A percentile compares a stretch with the other conserved stretches of the same genome.
These are phyloP conservation scores for Hedychridium roseum DNA, from an alignment of 2,888 invertebrate genomes.

Conservation along the genomic window DNA sequence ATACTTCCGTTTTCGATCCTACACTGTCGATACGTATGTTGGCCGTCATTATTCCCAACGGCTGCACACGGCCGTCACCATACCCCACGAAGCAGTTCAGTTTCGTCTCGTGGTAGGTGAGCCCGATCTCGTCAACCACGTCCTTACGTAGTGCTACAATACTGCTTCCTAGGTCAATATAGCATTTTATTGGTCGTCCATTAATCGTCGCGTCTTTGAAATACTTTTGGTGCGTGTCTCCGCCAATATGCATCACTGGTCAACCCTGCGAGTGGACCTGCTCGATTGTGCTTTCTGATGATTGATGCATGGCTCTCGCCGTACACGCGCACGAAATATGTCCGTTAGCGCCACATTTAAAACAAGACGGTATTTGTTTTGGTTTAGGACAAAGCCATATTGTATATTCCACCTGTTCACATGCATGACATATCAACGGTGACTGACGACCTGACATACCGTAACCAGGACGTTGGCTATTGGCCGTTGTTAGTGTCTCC, in stretches of 20 bases:
- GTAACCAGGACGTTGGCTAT: no score
- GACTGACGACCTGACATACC: no score
- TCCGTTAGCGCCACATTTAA: no score
- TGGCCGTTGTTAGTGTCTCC: no score
- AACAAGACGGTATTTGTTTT: no score
- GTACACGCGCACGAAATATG: slow-evolving; percentile 14
- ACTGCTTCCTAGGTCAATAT: slow-evolving; percentile 8
- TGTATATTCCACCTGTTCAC: no score
- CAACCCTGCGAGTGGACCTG: not conserved
- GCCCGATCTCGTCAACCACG: no score
- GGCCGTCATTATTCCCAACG: slow-evolving; percentile 13
- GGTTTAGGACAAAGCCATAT: no score
- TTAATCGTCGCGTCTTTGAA: not conserved
- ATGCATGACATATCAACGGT: no score
- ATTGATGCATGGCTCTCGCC: no score
- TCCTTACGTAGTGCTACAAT: not conserved
- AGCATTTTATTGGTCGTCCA: not conserved
- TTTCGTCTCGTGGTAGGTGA: slow-evolving; percentile 14
- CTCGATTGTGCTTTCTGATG: not conserved
- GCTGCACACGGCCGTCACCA: slow-evolving; percentile 26
- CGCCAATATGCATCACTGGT: not conserved
- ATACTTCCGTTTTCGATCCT: slow-evolving; percentile 11
- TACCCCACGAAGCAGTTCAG: slow-evolving; percentile 27
- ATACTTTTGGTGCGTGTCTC: not conserved
- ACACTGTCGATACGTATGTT: slow-evolving; percentile 19